These are phyloP conservation scores for Saccopteryx leptura DNA, from an alignment of 2,113 vertebrate species.

Conservation along the genomic window DNA sequence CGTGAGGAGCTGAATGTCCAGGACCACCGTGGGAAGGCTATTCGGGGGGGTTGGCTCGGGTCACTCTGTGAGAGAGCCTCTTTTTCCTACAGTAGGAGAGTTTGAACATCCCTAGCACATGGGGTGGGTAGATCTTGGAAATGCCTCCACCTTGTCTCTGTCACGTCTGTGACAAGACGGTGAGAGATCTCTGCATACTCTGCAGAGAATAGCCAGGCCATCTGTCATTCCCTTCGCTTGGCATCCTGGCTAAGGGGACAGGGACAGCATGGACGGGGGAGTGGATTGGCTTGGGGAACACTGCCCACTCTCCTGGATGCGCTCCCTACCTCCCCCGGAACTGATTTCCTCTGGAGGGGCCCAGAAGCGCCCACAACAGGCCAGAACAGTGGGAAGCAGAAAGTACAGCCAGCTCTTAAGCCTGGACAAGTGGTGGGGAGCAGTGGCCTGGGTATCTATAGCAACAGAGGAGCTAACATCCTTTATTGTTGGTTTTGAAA, in stretches of 20 bases:
- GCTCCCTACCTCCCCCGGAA: neutral
- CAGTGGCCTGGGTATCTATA: conserved; percentile 44
- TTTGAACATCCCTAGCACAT: conserved; percentile 48
- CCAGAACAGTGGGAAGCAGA: conserved; percentile 53
- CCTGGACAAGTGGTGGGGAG: neutral
- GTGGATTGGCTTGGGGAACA: neutral
- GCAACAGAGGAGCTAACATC: conserved; percentile 73
- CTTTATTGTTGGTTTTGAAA: conserved; percentile 69
- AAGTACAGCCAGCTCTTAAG: conserved; percentile 60
- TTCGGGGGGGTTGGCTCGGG: neutral
- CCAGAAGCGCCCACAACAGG: conserved; percentile 59
- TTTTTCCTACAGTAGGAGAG: neutral
- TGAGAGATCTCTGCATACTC: neutral
- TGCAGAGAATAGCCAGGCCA: neutral
- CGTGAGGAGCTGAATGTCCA: neutral
- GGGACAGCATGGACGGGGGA: conserved; percentile 59
- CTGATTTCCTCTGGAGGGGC: conserved; percentile 53
- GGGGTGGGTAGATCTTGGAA: conserved; percentile 1
- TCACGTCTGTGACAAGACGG: neutral
- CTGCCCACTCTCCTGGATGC: conserved; percentile 29
- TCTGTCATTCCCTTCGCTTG: neutral
- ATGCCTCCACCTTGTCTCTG: neutral
- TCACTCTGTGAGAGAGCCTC: neutral
- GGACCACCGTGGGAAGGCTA: neutral
- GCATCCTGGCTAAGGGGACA: conserved; percentile 18